Evolutionary conservation across 2,113 vertebrate genomes (phyloP).

Genomic region (Fukomys damarensis): DNA sequence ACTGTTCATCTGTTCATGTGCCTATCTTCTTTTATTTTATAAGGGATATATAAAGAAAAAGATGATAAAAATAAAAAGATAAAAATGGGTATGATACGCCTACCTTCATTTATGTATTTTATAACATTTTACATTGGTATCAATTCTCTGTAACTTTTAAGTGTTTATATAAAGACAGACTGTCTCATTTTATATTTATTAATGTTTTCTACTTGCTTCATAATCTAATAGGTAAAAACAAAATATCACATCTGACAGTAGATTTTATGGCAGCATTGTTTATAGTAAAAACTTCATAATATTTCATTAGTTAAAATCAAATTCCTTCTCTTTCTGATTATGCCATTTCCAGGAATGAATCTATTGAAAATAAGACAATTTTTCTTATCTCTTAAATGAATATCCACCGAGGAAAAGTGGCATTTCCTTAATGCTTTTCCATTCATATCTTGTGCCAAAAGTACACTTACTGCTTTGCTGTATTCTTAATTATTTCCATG

Average conservation of each 20-base stretch:
- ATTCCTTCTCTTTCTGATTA: constrained; percentile 49
- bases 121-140: background rate
- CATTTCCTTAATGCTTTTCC: constrained; percentile 48
- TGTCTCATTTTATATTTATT: constrained; percentile 26
- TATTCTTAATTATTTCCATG: constrained; percentile 10
- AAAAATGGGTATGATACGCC: constrained; percentile 16
- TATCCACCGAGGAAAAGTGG: constrained; percentile 1
- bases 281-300: constrained; percentile 18
- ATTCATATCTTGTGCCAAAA: constrained; percentile 29
- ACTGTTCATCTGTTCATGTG: background rate
- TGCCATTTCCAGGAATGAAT: constrained; percentile 39
- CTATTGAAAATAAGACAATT: constrained; percentile 10
- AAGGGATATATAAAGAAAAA: constrained; percentile 7
- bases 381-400: constrained; percentile 52
- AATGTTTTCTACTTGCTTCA: constrained; percentile 5
- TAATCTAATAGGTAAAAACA: constrained; percentile 50
- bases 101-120: background rate
- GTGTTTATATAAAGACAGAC: constrained; percentile 36
- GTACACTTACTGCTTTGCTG: background rate
- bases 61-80: background rate
- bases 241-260: constrained; percentile 42
- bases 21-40: background rate
- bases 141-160: background rate
- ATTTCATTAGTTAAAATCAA: constrained; percentile 53
- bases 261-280: constrained; percentile 47